A percentile compares a stretch with the other conserved stretches of the same genome.
phyloP scores from a whole-genome alignment of 2,113 vertebrate species.

The Theristicus caerulescens region DNA sequence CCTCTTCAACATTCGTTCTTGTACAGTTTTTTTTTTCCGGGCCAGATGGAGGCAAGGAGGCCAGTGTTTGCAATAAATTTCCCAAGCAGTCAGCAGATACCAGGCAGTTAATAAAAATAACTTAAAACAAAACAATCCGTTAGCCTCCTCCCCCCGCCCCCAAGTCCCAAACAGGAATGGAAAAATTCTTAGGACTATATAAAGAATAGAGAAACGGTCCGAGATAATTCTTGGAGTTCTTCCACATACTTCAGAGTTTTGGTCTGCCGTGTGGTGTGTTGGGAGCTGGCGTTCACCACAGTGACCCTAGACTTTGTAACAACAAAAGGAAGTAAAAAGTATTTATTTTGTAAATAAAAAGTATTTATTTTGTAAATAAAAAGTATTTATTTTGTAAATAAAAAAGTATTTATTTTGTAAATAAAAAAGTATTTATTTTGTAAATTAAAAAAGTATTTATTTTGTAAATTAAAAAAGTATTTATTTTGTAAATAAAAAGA shows the following conservation, averaged over 20 bases:
- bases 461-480: not conserved
- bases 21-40: not conserved
- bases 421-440: not conserved
- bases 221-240: constrained; percentile 49
- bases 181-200: constrained; percentile 58
- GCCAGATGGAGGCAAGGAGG: not conserved
- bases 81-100: not conserved
- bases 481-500: not conserved
- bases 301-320: not conserved
- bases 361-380: not conserved
- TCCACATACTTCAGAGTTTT: not conserved
- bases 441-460: not conserved
- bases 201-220: constrained; percentile 4
- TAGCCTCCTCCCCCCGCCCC: not conserved
- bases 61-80: constrained; percentile 5
- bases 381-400: not conserved
- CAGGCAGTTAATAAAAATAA: constrained; percentile 31
- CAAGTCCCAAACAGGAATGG: constrained; percentile 41
- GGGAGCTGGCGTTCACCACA: not conserved
- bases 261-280: not conserved
- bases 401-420: not conserved
- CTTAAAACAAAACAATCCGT: constrained; percentile 19
- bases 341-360: not conserved
- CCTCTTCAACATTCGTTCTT: not conserved
- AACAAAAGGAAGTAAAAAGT: not conserved